A percentile compares a stretch with the other conserved stretches of the same genome.
These are phyloP conservation scores for Anoplolepis gracilipes DNA, from an alignment of 1,140 invertebrate species.

Conservation along the genomic window DNA sequence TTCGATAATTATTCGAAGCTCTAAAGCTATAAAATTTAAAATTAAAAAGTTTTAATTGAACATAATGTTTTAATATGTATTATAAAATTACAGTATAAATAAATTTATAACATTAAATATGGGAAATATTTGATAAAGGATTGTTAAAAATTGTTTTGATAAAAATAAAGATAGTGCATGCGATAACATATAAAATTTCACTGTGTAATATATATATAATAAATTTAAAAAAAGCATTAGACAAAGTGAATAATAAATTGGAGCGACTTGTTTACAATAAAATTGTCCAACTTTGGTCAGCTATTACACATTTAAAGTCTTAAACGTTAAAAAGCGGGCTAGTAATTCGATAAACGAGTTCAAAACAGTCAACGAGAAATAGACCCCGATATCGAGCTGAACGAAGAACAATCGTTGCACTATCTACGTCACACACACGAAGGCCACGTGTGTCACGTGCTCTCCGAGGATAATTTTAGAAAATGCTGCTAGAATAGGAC, in stretches of 20 bases:
- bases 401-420: conserved; percentile 61
- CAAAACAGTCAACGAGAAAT: conserved; percentile 11
- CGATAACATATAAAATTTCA: neutral
- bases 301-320: neutral
- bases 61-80: neutral
- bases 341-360: conserved; percentile 51
- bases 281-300: conserved; percentile 1
- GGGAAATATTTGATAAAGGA: conserved; percentile 12
- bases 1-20: neutral
- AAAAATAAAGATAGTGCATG: neutral
- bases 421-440: conserved; percentile 57
- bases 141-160: neutral
- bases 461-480: conserved; percentile 59
- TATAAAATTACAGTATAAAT: neutral
- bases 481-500: conserved; percentile 56
- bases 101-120: neutral
- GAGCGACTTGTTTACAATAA: conserved; percentile 3
- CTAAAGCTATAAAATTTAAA: neutral
- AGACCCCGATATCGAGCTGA: conserved; percentile 56
- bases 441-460: conserved; percentile 52
- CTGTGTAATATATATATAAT: neutral
- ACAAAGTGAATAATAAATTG: neutral
- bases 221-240: neutral
- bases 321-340: conserved; percentile 43
- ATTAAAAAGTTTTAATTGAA: neutral